A percentile compares a stretch with the other conserved stretches of the same genome.
Conservation (phyloP, 1,140 invertebrate species). For the Drosophila parvula region DNA sequence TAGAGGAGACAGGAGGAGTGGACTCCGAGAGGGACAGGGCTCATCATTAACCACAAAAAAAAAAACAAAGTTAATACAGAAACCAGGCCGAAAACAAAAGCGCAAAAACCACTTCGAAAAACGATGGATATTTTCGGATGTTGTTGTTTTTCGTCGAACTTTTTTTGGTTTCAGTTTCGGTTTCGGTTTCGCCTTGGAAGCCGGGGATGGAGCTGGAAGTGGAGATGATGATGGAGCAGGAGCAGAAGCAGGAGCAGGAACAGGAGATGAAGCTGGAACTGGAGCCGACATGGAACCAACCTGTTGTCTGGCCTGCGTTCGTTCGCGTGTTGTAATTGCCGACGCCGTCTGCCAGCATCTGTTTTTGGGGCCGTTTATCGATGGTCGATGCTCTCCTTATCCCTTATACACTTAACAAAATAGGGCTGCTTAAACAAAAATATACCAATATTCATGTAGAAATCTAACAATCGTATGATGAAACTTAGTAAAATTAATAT, state of each 20-base stretch:
- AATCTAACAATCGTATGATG: too few relatives aligned
- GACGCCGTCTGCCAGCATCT: conserved; percentile 70
- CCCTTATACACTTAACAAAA: conserved; percentile 15
- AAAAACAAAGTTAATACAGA: conserved; percentile 18
- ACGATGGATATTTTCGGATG: conserved; percentile 45
- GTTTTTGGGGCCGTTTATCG: conserved; percentile 71
- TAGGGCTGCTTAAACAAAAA: not conserved
- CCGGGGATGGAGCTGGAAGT: conserved; percentile 19
- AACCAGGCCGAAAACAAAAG: conserved; percentile 59
- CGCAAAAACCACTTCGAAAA: conserved; percentile 68
- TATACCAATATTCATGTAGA: too few relatives aligned
- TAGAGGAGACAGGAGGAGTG: not conserved
- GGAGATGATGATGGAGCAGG: conserved; percentile 10
- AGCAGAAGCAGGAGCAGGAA: conserved; percentile 8
- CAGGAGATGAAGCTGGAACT: conserved; percentile 22
- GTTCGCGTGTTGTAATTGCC: conserved; percentile 80
- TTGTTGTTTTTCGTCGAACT: conserved; percentile 27
- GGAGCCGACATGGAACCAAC: conserved; percentile 42
- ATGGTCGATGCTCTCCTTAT: conserved; percentile 38
- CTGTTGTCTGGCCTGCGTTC: conserved; percentile 65
- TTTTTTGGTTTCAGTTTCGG: conserved; percentile 56
- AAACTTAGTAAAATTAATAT: too few relatives aligned
- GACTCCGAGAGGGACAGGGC: conserved; percentile 14
- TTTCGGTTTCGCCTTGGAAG: conserved; percentile 33
- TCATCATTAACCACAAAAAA: conserved; percentile 73